Evolutionary conservation across 2,888 invertebrate genomes (phyloP).

Genomic region (Sphaerophoria taeniata): DNA sequence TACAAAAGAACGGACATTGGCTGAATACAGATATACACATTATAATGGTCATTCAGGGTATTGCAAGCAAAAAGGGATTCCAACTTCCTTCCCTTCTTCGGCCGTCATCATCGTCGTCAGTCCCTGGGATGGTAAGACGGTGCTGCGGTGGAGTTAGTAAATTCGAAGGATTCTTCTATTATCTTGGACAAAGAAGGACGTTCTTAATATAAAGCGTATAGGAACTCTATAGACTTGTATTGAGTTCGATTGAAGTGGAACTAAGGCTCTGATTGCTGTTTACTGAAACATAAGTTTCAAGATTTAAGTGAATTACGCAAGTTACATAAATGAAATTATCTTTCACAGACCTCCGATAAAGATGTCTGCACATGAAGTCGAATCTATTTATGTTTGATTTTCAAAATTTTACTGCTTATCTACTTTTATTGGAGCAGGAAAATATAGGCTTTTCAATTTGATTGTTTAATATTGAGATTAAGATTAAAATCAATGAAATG

Average conservation of each 20-base stretch:
- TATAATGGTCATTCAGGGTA: slow-evolving; percentile 21
- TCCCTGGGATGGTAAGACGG: not conserved
- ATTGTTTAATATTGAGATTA: too few relatives aligned
- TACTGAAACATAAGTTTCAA: slow-evolving; percentile 30
- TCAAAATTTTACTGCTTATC: too few relatives aligned
- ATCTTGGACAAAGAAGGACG: slow-evolving; percentile 17
- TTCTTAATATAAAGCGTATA: slow-evolving; percentile 3
- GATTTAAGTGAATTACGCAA: slow-evolving; percentile 42
- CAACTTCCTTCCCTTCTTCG: not conserved
- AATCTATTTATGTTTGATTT: too few relatives aligned
- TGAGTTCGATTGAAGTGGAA: slow-evolving; percentile 43
- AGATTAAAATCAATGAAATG: too few relatives aligned
- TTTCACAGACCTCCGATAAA: not conserved
- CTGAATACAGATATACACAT: slow-evolving; percentile 27
- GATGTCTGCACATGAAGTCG: too few relatives aligned
- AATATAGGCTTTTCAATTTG: too few relatives aligned
- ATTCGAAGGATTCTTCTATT: not conserved
- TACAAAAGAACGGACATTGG: slow-evolving; percentile 57
- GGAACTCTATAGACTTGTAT: slow-evolving; percentile 13
- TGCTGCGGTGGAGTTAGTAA: not conserved
- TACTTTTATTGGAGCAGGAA: too few relatives aligned
- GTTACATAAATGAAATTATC: slow-evolving; percentile 13
- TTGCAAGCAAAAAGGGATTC: not conserved
- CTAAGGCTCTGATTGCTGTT: slow-evolving; percentile 26
- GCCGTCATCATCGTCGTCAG: not conserved